phyloP scores from a whole-genome alignment of 92 coral and sea anemone genomes.

The Palythoa heliodiscus region DNA sequence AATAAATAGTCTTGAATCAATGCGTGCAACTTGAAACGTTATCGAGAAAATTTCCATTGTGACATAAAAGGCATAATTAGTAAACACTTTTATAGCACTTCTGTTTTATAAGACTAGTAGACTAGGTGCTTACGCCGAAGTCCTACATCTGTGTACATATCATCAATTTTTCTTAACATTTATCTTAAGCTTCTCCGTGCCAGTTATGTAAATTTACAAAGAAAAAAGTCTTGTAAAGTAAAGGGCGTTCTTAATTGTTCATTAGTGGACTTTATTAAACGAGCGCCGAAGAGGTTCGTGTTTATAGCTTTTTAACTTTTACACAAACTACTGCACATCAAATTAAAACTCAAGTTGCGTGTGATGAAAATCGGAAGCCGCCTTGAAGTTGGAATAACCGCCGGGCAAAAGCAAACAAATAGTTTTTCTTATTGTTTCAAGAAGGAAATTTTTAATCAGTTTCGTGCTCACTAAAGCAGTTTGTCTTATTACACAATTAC shows the following conservation, averaged over 20 bases:
- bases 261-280: no score
- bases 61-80: not conserved
- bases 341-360: not conserved
- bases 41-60: not conserved
- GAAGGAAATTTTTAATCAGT: conserved; percentile 30
- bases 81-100: not conserved
- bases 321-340: no score
- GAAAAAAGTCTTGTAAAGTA: no score
- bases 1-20: not conserved
- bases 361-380: conserved; percentile 26
- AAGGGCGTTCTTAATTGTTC: no score
- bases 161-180: no score
- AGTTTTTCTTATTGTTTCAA: conserved; percentile 26
- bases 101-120: not conserved
- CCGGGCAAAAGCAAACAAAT: conserved; percentile 24
- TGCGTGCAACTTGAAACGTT: not conserved
- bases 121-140: no score
- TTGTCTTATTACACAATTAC: conserved; percentile 11
- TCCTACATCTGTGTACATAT: no score
- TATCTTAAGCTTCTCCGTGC: no score
- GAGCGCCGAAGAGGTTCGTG: no score
- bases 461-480: conserved; percentile 21
- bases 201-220: no score
- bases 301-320: no score
- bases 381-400: conserved; percentile 11